Evolutionary conservation across 1,140 invertebrate species (phyloP), one percentile per base, ranked within the genome.

Genomic region (Streblospio benedicti): DNA sequence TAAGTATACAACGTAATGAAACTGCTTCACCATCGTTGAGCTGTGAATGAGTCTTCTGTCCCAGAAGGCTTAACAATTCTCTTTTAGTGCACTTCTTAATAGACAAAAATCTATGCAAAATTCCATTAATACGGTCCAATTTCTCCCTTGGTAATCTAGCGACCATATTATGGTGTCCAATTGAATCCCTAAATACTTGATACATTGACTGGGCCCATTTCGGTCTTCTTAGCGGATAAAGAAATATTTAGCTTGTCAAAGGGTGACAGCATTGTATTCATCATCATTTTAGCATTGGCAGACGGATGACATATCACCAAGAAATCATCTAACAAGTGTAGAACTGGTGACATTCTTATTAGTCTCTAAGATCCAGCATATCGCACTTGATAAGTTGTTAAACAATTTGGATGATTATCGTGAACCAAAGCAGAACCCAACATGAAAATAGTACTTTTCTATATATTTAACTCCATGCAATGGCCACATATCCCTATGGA

Each of bases 11-110:
- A 16, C 9, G 52, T 54, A 32, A 23, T 83, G 65, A 74, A 76
- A 32, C 86, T 81, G 79, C 83, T 79, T 70, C 76, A 25, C 69
- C 81, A 49, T 76, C 73, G 69, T 67, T 81, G 43, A 65, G 80
- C n/a, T n/a, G n/a, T n/a, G n/a, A n/a, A 35, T 35, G 41, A 55
- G 33, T 55, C 27, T 35, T 20, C 6, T 55, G 53, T n/a, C 53
- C 53, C n/a, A 55, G 28, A 27, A 55, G 16, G 12, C 33, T 4
- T 4, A 55, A 23, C 5, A 55, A 4, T 35, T 32, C 53, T 55
- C 53, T 55, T 32, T 55, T 55, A 3, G 53, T 27, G 25, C 25
- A 23, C 12, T 4, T 9, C 12, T 47, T 23, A 23, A 27, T 47
- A 14, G 23, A 27, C 30, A 27, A 23, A 47, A 47, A 47, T 47